phyloP scores from a whole-genome alignment of 2,797 vertebrate genomes.

The Hylomyscus alleni region DNA sequence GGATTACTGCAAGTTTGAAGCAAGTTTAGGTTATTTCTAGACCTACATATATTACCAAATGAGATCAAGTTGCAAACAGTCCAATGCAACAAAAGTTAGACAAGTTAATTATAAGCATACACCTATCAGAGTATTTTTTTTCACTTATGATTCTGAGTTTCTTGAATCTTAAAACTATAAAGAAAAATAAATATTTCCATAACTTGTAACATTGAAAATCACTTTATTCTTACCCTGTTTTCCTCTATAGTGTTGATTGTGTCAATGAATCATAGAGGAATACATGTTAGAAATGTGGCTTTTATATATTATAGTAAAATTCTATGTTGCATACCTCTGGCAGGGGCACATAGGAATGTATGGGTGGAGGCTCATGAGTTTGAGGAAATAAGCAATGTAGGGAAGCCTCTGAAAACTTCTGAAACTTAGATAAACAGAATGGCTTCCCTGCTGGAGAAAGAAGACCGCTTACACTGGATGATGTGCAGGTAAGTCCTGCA shows the following conservation, averaged over 20 bases:
- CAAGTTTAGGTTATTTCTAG: background rate
- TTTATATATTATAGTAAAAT: background rate
- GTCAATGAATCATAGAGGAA: background rate
- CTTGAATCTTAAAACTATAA: background rate
- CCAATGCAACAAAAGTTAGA: background rate
- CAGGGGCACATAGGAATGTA: no score
- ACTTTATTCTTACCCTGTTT: background rate
- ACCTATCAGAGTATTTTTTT: background rate
- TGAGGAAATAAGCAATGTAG: background rate
- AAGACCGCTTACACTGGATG: background rate
- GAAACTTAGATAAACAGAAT: background rate
- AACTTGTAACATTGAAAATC: slow-evolving; percentile 11
- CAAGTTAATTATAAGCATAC: slow-evolving; percentile 50
- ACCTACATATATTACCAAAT: background rate
- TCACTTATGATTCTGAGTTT: background rate
- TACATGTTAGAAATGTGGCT: background rate
- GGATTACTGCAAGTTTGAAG: background rate
- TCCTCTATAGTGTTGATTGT: background rate
- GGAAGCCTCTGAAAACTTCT: background rate
- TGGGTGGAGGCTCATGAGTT: background rate
- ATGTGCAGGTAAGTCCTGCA: background rate
- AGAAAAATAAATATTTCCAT: background rate
- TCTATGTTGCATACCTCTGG: no score
- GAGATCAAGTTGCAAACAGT: background rate
- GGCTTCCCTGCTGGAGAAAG: background rate